A percentile compares a stretch with the other conserved stretches of the same genome.
phyloP scores from a whole-genome alignment of 2,797 vertebrate genomes.

The Gastrophryne carolinensis region DNA sequence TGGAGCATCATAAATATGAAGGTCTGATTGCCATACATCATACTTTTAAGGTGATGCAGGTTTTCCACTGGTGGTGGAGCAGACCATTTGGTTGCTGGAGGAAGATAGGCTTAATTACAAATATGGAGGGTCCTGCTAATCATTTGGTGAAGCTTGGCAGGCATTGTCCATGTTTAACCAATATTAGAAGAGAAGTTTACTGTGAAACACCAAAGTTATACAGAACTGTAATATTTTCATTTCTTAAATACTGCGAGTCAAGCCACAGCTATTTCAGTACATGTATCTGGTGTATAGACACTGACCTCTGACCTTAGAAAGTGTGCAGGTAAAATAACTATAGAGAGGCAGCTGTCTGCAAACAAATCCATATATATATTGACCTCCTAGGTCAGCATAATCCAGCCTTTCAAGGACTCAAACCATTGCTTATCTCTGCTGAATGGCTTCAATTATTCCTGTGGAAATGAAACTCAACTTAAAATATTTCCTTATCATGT shows the following conservation, averaged over 20 bases:
- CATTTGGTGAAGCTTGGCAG: too few relatives aligned
- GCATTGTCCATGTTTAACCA: too few relatives aligned
- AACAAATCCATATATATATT: constrained; percentile 24
- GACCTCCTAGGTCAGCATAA: constrained; percentile 28
- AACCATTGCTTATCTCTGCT: constrained; percentile 21
- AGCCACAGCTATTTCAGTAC: not conserved
- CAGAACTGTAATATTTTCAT: not conserved
- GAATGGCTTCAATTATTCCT: constrained; percentile 28
- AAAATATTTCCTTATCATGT: constrained; percentile 33
- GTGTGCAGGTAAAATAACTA: not conserved
- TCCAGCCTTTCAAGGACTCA: constrained; percentile 29
- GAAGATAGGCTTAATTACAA: too few relatives aligned
- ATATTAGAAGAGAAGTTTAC: too few relatives aligned
- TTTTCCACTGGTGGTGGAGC: too few relatives aligned
- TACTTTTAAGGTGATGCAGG: too few relatives aligned
- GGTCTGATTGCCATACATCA: too few relatives aligned
- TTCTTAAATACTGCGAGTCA: not conserved
- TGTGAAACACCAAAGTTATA: not conserved
- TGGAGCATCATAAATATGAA: too few relatives aligned
- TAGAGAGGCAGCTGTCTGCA: not conserved
- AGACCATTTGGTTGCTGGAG: too few relatives aligned
- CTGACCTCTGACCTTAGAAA: not conserved
- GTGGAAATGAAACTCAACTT: constrained; percentile 24
- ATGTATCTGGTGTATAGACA: not conserved
- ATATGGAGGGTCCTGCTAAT: too few relatives aligned